Evolutionary conservation across 2,113 vertebrate species (phyloP), one percentile per base, ranked within the genome.

Genomic region (Ctenomys sociabilis): DNA sequence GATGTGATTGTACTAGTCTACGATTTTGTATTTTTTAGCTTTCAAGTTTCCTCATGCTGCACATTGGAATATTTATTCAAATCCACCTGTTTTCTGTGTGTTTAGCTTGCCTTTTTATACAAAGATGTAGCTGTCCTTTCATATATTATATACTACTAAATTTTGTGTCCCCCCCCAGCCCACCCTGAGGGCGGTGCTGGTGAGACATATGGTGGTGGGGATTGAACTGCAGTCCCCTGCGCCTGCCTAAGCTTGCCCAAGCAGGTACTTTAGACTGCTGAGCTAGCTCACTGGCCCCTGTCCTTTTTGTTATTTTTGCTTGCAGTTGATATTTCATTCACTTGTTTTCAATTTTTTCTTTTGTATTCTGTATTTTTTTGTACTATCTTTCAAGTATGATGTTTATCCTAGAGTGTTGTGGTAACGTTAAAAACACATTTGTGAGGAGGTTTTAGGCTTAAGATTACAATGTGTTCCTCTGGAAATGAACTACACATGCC

Each of bases 271-370:
- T 52, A 52, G 52, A 52, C 52, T 52, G 52, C 52, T 52, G 52
- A 52, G 52, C 52, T 52, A 52, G 10, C 52, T 52, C 52, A 52
- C 52, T 12, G 10, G 52, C 52, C 6, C 52, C 52, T 52, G 52
- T 59, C 6, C 45, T 64, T 89, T 88, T 52, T 77, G 66, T 19
- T 75, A 83, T n/a, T 63, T 80, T 84, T 78, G 1, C 45, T 88
- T 87, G 24, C 16, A 93, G 89, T 30, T 86, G 24, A 89, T 94
- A 37, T 28, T 91, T 83, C 85, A 16, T 26, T 77, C 26, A 91
- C 57, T 88, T 49, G 11, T 66, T 94, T 90, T 63, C 43, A 93
- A 1, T 85, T 90, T 94, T 30, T 1, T 24, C 32, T 91, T 54
- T 0, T 86, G 21, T 54, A 5, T n/a, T 82, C 30, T 40, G 68